Evolutionary conservation across 2,113 vertebrate species (phyloP).

Genomic region (Microcebus lehilahytsara): DNA sequence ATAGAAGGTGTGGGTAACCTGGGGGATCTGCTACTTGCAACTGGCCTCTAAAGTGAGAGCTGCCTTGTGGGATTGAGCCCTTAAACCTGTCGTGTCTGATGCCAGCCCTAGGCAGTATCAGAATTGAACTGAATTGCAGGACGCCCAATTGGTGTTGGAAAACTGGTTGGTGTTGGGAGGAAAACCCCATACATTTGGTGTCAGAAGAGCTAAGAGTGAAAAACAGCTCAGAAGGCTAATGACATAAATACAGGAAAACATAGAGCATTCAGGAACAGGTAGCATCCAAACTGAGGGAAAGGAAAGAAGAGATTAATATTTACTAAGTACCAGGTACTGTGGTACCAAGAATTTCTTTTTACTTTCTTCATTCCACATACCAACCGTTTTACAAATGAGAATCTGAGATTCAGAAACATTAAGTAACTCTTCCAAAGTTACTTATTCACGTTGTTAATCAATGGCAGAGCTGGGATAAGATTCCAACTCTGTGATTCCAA

Average conservation of each 20-base stretch:
- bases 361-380: not conserved
- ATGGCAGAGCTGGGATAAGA: not conserved
- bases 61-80: not conserved
- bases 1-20: not conserved
- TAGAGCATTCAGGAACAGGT: not conserved
- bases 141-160: not conserved
- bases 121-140: not conserved
- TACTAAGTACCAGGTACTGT: not conserved
- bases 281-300: not conserved
- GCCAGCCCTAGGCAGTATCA: not conserved
- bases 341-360: not conserved
- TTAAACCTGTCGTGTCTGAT: not conserved
- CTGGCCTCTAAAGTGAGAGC: not conserved
- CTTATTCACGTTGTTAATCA: not conserved
- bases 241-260: not conserved
- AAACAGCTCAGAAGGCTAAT: not conserved
- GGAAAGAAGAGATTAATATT: not conserved
- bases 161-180: not conserved
- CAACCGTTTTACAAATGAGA: not conserved
- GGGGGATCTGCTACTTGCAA: not conserved
- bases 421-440: not conserved
- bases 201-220: not conserved
- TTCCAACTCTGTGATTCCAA: not conserved
- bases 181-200: not conserved
- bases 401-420: conserved; percentile 30